phyloP scores from a whole-genome alignment of 2,797 vertebrate genomes.

The Muscicapa striata region DNA sequence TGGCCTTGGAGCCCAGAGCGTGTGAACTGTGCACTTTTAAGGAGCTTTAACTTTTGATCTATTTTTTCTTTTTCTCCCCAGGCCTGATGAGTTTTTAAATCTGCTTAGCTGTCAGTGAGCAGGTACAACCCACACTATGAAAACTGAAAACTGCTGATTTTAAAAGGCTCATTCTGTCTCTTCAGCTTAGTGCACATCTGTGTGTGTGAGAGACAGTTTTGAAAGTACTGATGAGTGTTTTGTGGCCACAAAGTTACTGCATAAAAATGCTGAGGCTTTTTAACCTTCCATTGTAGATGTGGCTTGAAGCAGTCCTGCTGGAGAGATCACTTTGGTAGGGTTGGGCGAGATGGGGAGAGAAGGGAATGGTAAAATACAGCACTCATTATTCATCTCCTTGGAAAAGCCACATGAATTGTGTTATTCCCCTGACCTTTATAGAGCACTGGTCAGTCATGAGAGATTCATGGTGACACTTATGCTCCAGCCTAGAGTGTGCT shows the following conservation, averaged over 20 bases:
- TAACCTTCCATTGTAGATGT: not conserved
- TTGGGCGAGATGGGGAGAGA: not conserved
- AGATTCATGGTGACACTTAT: not conserved
- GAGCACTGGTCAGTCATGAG: not conserved
- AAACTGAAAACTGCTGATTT: not conserved
- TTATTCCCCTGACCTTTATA: not conserved
- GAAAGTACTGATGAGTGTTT: not conserved
- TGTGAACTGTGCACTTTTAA: slow-evolving; percentile 3
- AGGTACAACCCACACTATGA: fast-evolving
- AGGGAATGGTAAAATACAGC: not conserved
- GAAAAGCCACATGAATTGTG: not conserved
- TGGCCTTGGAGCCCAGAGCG: not conserved
- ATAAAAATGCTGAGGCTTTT: not conserved
- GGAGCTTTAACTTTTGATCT: slow-evolving; percentile 37
- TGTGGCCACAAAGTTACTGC: not conserved
- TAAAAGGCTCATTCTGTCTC: not conserved
- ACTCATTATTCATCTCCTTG: not conserved
- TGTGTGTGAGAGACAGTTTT: not conserved
- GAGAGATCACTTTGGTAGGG: not conserved
- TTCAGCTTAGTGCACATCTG: fast-evolving
- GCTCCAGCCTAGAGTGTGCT: not conserved
- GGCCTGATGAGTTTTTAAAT: slow-evolving; percentile 4
- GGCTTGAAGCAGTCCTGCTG: not conserved
- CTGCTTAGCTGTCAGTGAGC: not conserved
- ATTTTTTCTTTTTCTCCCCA: not conserved